Evolutionary conservation across 2,797 vertebrate species (phyloP), one percentile per base, ranked within the genome.

Genomic region (Hoplostethus mediterraneus): DNA sequence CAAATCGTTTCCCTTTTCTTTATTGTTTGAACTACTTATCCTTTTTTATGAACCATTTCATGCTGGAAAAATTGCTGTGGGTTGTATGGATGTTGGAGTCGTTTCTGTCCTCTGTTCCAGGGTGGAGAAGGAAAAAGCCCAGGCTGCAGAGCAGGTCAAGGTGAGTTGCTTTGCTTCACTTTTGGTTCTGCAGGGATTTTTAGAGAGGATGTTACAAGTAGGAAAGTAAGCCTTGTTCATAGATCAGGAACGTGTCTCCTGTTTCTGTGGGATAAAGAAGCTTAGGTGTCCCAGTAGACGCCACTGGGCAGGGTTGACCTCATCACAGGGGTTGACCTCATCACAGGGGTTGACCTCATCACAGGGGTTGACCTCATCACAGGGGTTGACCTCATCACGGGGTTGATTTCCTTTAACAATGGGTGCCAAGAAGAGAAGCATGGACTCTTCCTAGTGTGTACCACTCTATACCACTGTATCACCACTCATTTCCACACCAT

Each of bases 41-140:
- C 14, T 48, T 48, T 48, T 48, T n/a, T 7, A 48, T 17, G n/a
- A 48, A 16, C 2, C 47, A 48, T 48, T n/a, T 48, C 14, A 17
- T 17, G n/a, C 17, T 17, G 21, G 10, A 48, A 48, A 17, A 16
- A 6, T 7, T 6, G 6, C 47, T 17, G n/a, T 25, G 16, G 28
- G 21, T 40, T 36, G 14, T 52, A 25, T 42, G n/a, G 33, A 42
- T 58, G 38, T 44, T 42, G 4, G 17, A 42, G 11, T 25, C 40
- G 5, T 45, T 28, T 48, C 9, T 28, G 60, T 38, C 78, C 30
- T 49, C 0, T 75, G 69, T 75, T 82, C 67, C 91, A 99, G 98
- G 91, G 97, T 99, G 87, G 98, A 99, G 92, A 98, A 97, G 81
- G 98, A 99, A 93, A 99, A 99, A 90, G 96, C 96, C 63, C 97